Evolutionary conservation across 2,797 vertebrate genomes (phyloP), one percentile per base, ranked within the genome.

Genomic region (Platyrinchus mystaceus): DNA sequence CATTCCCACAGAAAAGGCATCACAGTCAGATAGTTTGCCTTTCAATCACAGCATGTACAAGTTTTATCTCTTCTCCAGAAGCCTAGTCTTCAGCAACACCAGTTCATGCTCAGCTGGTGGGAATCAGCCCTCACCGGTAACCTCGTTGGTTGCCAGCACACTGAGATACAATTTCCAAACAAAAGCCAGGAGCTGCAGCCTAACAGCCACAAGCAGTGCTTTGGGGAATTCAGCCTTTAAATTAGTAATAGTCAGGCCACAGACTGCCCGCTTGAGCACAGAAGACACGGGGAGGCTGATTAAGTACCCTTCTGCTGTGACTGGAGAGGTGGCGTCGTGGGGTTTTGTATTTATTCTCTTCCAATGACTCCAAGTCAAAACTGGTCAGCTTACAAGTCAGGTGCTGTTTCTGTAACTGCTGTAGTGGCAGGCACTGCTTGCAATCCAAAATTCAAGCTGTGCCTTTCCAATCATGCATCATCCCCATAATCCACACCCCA

Each of bases 391-490:
- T 69, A 60, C 43, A 63, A 47, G 30, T 19, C 67, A 70, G 56
- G 50, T 0, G 0, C 78, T 63, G 46, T 24, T 91, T 52, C 67
- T 39, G n/a, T 76, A 62, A 64, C 84, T 60, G 82, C 79, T 84
- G 39, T 53, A 88, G 81, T 2, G 18, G 74, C 37, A 88, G 76
- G 36, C 30, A 32, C 43, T 0, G 2, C 53, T 1, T n/a, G 47
- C 69, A 73, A 64, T 76, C 83, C 46, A 15, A 70, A 93, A 80
- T 67, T 94, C 94, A 87, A 94, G 62, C 93, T 90, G 74, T 50
- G 79, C 37, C 85, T 82, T 76, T 94, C 69, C 87, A 90, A 10
- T 88, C 44, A n/a, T 9, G 30, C 36, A 87, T 53, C 73, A 86
- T 41, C 41, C 80, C 69, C 56, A 44, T 67, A 93, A 88, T 74